Percentiles rank a stretch among this genome's conserved stretches.
These are phyloP conservation scores for Bhutanitis thaidina DNA, from an alignment of 2,888 invertebrate genomes.

Conservation along the genomic window DNA sequence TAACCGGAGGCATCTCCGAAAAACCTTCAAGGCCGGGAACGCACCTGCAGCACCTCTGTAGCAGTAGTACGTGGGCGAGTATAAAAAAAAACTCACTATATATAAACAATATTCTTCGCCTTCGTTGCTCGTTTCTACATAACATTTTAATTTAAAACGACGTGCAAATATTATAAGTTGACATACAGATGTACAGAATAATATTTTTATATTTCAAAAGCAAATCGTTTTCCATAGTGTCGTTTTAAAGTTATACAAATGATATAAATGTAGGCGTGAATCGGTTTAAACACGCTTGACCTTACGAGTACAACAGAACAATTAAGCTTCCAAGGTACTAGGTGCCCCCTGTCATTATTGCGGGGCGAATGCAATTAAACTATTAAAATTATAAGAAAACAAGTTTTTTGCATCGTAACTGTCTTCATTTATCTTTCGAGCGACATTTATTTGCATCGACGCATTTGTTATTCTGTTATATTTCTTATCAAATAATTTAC, in stretches of 20 bases:
- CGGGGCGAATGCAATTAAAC: conserved; percentile 1
- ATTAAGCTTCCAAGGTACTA: conserved; percentile 6
- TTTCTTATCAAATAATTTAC: not conserved
- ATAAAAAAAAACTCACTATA: no score
- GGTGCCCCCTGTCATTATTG: not conserved
- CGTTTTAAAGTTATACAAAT: no score
- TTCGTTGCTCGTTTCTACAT: conserved; percentile 3
- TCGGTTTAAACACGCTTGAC: not conserved
- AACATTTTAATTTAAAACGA: not conserved
- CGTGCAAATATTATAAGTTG: not conserved
- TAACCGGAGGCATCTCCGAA: no score
- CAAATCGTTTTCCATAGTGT: no score
- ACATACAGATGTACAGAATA: no score
- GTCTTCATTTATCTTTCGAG: conserved; percentile 2
- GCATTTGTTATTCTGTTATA: conserved; percentile 1
- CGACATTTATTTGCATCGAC: conserved; percentile 13
- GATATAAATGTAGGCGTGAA: not conserved
- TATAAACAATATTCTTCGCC: conserved; percentile 5
- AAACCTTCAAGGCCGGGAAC: no score
- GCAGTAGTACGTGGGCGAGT: no score
- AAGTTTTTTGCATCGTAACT: conserved; percentile 6
- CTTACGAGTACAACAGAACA: conserved; percentile 10
- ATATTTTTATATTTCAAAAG: no score
- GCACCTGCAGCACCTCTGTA: no score
- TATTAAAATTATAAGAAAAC: conserved; percentile 15